phyloP scores from a whole-genome alignment of 2,888 invertebrate genomes.

The Athetis lepigone region DNA sequence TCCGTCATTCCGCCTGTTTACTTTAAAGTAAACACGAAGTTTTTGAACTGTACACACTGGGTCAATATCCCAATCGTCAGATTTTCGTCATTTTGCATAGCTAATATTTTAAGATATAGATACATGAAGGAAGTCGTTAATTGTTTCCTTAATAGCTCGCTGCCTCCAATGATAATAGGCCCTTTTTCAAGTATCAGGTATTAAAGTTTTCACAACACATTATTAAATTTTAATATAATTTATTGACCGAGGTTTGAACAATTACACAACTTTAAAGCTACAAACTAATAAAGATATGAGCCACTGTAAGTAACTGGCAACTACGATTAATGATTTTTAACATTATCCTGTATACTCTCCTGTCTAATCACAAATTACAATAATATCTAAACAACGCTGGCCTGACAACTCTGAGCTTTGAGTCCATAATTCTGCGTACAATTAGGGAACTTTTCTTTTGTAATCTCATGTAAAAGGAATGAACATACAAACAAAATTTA shows the following conservation, averaged over 20 bases:
- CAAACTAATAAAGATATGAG: too few species aligned
- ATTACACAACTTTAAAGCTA: too few species aligned
- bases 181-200: too few species aligned
- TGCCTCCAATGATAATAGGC: too few species aligned
- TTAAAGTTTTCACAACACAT: too few species aligned
- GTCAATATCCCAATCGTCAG: background rate
- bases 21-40: constrained; percentile 9
- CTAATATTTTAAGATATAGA: background rate
- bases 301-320: background rate
- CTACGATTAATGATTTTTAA: background rate
- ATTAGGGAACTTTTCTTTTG: constrained; percentile 20
- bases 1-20: background rate
- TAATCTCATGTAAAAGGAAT: constrained; percentile 14
- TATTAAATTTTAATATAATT: too few species aligned
- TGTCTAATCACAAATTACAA: background rate
- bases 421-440: constrained; percentile 14
- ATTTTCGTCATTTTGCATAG: background rate
- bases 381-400: background rate
- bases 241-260: too few species aligned
- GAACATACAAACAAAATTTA: constrained; percentile 17
- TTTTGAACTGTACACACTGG: constrained; percentile 13
- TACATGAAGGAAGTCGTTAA: too few species aligned
- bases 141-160: too few species aligned
- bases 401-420: background rate
- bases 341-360: background rate